phyloP scores from a whole-genome alignment of 2,113 vertebrate genomes.

The Chionodraco myersi region DNA sequence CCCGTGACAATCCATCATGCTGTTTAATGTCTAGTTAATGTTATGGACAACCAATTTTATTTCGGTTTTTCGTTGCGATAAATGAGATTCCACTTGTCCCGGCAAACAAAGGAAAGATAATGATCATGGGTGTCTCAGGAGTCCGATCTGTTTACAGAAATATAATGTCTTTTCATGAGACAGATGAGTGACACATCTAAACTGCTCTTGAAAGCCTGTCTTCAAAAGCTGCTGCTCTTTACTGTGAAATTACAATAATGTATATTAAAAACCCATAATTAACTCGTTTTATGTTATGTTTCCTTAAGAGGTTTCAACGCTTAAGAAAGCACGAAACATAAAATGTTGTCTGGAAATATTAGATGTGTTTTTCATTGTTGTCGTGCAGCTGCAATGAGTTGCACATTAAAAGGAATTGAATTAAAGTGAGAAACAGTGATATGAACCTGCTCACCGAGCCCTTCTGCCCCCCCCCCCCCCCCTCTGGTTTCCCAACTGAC shows the following conservation, averaged over 20 bases:
- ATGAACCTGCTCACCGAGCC: constrained; percentile 6
- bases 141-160: background rate
- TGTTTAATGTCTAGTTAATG: no score
- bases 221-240: background rate
- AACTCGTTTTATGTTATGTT: background rate
- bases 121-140: background rate
- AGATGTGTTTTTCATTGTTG: background rate
- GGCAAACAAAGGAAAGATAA: no score
- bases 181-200: background rate
- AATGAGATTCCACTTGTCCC: background rate
- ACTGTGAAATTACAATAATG: background rate
- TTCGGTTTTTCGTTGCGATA: no score
- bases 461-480: background rate
- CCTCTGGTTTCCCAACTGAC: constrained; percentile 58
- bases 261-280: constrained; percentile 17
- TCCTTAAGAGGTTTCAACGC: background rate
- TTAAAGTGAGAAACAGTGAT: constrained; percentile 35
- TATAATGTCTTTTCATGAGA: background rate
- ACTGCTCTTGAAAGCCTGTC: background rate
- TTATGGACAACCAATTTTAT: no score
- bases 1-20: no score
- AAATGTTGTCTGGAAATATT: background rate
- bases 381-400: constrained; percentile 1
- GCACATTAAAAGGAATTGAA: constrained; percentile 21
- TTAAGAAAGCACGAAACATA: background rate